phyloP scores from a whole-genome alignment of 2,113 vertebrate genomes.

The Notothenia rossii region DNA sequence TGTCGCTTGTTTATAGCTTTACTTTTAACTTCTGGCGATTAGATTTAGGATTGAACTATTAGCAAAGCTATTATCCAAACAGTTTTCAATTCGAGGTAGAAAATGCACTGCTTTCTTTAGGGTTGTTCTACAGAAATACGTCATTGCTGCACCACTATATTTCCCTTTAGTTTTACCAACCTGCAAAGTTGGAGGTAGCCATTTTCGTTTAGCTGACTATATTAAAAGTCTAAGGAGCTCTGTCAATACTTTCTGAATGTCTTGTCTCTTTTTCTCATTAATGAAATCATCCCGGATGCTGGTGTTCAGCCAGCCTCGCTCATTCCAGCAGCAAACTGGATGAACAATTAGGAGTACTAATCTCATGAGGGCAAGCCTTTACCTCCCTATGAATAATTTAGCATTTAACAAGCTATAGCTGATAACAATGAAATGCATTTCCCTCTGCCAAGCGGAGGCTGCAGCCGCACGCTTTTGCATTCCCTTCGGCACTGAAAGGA shows the following conservation, averaged over 20 bases:
- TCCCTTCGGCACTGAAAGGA: constrained; percentile 35
- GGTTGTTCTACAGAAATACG: no score
- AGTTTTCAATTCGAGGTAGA: no score
- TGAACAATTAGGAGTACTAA: constrained; percentile 76
- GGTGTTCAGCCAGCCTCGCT: constrained; percentile 34
- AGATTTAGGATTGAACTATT: no score
- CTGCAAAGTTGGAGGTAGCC: constrained; percentile 2
- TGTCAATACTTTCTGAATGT: constrained; percentile 46
- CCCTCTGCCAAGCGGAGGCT: constrained; percentile 47
- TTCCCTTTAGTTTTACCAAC: constrained; percentile 11
- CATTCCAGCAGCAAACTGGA: constrained; percentile 51
- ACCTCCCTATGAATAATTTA: constrained; percentile 79
- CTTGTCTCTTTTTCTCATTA: constrained; percentile 56
- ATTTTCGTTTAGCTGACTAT: constrained; percentile 5
- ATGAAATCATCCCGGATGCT: constrained; percentile 45
- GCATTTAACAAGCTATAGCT: constrained; percentile 69
- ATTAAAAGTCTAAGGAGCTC: constrained; percentile 52
- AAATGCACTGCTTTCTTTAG: no score
- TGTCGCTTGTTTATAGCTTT: no score
- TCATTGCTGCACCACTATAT: neutral
- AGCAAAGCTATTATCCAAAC: no score
- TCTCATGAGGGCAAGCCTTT: constrained; percentile 72
- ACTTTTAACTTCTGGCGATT: no score
- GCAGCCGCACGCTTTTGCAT: constrained; percentile 31
- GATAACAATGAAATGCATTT: constrained; percentile 71